A percentile compares a stretch with the other conserved stretches of the same genome.
These are phyloP conservation scores for Eupeodes luniger DNA, from an alignment of 2,888 invertebrate genomes.

Conservation along the genomic window DNA sequence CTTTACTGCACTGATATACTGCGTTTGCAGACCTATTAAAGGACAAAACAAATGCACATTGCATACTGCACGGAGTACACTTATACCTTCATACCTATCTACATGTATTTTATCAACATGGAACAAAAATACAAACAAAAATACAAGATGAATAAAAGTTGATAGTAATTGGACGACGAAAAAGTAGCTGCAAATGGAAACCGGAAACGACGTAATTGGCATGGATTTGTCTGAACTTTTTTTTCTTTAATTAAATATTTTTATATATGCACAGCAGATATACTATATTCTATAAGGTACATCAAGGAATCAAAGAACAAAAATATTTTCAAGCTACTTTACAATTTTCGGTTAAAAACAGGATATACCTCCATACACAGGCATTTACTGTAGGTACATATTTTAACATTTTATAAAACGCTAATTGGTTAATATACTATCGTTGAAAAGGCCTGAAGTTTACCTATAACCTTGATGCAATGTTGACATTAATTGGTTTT, in stretches of 20 bases:
- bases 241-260: slow-evolving; percentile 28
- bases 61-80: too few relatives aligned
- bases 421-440: too few relatives aligned
- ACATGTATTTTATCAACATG: background rate
- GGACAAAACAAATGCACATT: slow-evolving; percentile 31
- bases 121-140: background rate
- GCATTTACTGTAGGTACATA: too few relatives aligned
- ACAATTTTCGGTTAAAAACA: background rate
- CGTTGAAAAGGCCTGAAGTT: too few relatives aligned
- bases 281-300: too few relatives aligned
- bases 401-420: too few relatives aligned
- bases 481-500: too few relatives aligned
- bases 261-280: background rate
- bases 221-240: slow-evolving; percentile 27
- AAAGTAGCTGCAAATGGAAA: slow-evolving; percentile 29
- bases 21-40: slow-evolving; percentile 52
- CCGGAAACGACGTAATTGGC: slow-evolving; percentile 36
- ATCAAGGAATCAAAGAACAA: background rate
- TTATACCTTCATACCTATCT: background rate
- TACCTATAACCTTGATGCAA: too few relatives aligned
- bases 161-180: slow-evolving; percentile 48
- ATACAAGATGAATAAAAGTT: slow-evolving; percentile 32
- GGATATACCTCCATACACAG: background rate
- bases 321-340: background rate
- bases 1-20: slow-evolving; percentile 35